A percentile compares a stretch with the other conserved stretches of the same genome.
Conservation (phyloP, 64 coral and sea anemone genomes). For the Porites lutea region DNA sequence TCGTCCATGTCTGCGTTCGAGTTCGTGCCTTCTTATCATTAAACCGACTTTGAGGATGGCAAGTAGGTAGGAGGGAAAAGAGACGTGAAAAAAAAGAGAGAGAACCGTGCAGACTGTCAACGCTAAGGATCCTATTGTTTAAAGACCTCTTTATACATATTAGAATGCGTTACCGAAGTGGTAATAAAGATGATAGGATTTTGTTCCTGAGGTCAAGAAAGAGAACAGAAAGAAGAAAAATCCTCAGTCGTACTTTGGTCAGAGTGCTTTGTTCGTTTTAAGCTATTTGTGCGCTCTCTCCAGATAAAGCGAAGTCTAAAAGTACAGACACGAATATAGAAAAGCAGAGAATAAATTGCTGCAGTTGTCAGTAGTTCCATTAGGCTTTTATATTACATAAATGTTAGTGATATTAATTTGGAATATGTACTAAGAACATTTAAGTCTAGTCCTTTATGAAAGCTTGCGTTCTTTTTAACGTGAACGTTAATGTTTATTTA, state of each 20-base stretch:
- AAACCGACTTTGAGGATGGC: background rate
- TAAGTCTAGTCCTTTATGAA: background rate
- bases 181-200: background rate
- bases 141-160: background rate
- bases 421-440: background rate
- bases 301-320: background rate
- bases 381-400: conserved; percentile 21
- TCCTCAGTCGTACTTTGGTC: background rate
- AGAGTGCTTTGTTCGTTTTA: background rate
- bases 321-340: background rate
- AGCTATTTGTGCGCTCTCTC: background rate
- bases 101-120: background rate
- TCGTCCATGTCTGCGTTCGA: conserved; percentile 87
- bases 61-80: background rate
- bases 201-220: too few species aligned
- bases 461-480: background rate
- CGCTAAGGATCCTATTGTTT: background rate
- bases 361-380: background rate
- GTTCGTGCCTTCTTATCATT: conserved; percentile 91
- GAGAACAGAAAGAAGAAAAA: background rate
- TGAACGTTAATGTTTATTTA: conserved; percentile 28
- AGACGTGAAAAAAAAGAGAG: background rate
- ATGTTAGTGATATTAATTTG: background rate
- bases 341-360: conserved; percentile 10
- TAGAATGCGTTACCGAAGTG: background rate